A percentile compares a stretch with the other conserved stretches of the same genome.
Evolutionary conservation across 2,888 invertebrate species (phyloP).

Genomic region (Odontomyia ornata): DNA sequence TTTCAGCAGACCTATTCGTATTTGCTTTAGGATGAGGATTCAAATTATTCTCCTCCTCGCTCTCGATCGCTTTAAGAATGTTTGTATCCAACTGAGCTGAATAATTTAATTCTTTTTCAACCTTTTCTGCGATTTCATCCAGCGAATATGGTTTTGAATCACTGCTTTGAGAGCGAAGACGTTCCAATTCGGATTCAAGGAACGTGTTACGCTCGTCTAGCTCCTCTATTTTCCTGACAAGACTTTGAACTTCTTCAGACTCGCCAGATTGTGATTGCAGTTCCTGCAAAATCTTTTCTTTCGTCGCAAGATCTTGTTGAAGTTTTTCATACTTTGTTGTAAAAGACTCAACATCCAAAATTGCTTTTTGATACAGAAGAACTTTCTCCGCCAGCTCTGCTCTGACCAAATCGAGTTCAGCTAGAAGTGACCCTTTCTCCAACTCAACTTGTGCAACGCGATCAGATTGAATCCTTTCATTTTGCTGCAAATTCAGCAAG

Average conservation of each 20-base stretch:
- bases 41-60: constrained; percentile 64
- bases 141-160: constrained; percentile 63
- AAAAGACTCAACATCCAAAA: neutral
- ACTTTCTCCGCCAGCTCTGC: constrained; percentile 65
- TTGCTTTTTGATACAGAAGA: constrained; percentile 60
- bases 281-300: constrained; percentile 62
- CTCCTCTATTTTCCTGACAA: constrained; percentile 43
- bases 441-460: constrained; percentile 57
- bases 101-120: constrained; percentile 69
- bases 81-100: constrained; percentile 70
- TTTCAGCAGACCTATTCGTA: constrained; percentile 34
- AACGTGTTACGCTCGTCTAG: constrained; percentile 67
- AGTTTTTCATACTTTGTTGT: constrained; percentile 54
- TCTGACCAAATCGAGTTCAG: constrained; percentile 66
- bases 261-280: constrained; percentile 41
- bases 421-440: constrained; percentile 59
- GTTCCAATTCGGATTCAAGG: constrained; percentile 63
- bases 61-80: constrained; percentile 69
- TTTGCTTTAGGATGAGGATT: constrained; percentile 51
- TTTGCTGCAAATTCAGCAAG: constrained; percentile 56
- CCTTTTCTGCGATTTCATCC: constrained; percentile 68
- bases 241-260: neutral
- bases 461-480: constrained; percentile 55
- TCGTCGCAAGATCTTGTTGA: constrained; percentile 65
- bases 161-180: constrained; percentile 57